Conservation (phyloP, 1,140 invertebrate genomes). For the Ruditapes philippinarum region DNA sequence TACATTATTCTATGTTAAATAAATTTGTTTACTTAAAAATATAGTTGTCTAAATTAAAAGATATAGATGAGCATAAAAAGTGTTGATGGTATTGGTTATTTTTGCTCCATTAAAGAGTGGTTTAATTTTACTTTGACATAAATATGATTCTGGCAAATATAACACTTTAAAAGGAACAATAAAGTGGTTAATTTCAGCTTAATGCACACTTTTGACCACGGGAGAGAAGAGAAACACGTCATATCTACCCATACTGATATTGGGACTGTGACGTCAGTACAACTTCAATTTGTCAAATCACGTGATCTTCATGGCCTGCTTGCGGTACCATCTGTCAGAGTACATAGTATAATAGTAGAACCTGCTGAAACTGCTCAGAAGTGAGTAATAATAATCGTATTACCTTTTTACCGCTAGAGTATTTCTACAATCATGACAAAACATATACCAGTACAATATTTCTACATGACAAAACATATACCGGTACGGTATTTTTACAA, state of each 20-base stretch:
- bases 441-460: background rate
- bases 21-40: no score
- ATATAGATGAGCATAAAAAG: no score
- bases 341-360: conserved; percentile 47
- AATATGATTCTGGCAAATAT: no score
- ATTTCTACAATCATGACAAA: background rate
- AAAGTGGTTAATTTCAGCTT: conserved; percentile 21
- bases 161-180: no score
- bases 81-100: no score
- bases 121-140: no score
- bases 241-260: conserved; percentile 39
- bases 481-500: no score
- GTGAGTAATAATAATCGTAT: no score
- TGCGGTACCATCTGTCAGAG: background rate
- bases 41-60: no score
- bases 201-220: conserved; percentile 47
- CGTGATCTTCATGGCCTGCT: conserved; percentile 6
- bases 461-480: background rate
- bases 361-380: conserved; percentile 18
- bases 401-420: no score
- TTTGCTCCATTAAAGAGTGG: no score
- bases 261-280: conserved; percentile 47
- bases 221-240: conserved; percentile 37
- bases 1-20: no score
- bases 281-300: conserved; percentile 45